Evolutionary conservation across 2,888 invertebrate species (phyloP), one percentile per base, ranked within the genome.

Genomic region (Drosophila borealis): DNA sequence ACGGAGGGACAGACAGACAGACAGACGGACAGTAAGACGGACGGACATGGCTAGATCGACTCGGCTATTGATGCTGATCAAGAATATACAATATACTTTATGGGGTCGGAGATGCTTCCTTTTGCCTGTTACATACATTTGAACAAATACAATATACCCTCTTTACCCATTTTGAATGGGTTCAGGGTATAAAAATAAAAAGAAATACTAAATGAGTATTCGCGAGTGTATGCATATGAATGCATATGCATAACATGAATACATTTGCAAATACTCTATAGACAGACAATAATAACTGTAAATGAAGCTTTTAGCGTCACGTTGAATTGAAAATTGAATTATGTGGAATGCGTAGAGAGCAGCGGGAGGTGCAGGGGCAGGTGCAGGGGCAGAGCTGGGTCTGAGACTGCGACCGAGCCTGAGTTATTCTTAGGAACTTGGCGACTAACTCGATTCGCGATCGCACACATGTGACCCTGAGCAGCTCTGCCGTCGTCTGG

Each of bases 251-350:
- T 60, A 53, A 53, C 34, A 61, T 33, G 49, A 44, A 54, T 64
- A 51, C 49, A 59, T 25, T 51, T 54, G 25, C 37, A 25, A 25
- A 25, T 29, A 29, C 29, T 29, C 5, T 57, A 54, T 48, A 73
- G 49, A 73, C 63, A 68, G 34, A 51, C 50, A 48, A 61, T 70
- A 80, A 80, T 73, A 85, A 79, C 79, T 63, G 87, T 78, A 86
- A 83, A 75, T 70, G 77, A 60, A 50, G 70, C 80, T 74, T 61
- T 84, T 66, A 70, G 45, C 71, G 64, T 78, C 87, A 77, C 78
- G 71, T 71, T 80, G 70, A 66, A 78, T 61, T 48, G 13, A 49
- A 29, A 64, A 67, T 55, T 68, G 61, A 70, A 66, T 66, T 56
- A 39, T 54, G 54, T 9, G 29, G 37, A 46, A 21, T 48, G 21